Conservation (phyloP, 2,888 invertebrate species). For the Ectobius pallidus region DNA sequence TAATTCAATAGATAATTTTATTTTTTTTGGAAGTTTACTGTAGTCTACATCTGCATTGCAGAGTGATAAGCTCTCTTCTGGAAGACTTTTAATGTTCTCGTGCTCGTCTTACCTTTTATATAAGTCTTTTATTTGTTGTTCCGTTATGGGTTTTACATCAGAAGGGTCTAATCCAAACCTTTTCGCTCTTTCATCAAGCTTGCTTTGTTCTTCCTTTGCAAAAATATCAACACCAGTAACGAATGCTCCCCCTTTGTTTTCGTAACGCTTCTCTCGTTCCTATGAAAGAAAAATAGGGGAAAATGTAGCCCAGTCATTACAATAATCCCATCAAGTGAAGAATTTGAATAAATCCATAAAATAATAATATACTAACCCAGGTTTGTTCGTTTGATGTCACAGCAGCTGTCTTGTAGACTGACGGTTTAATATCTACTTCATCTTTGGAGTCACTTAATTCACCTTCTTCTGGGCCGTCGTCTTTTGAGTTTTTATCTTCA, state of each 20-base stretch:
- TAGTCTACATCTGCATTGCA: too few species aligned
- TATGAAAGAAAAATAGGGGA: background rate
- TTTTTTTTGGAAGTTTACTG: too few species aligned
- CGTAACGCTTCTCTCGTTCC: constrained; percentile 45
- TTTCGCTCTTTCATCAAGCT: constrained; percentile 62
- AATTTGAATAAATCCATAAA: too few species aligned
- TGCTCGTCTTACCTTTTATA: constrained; percentile 57
- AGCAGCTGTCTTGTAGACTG: background rate
- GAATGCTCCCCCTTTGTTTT: constrained; percentile 54
- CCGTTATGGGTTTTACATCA: constrained; percentile 54
- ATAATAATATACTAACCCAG: background rate
- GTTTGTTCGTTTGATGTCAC: background rate
- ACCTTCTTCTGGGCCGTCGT: constrained; percentile 54
- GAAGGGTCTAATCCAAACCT: constrained; percentile 61
- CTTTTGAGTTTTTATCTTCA: constrained; percentile 35
- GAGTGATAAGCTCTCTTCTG: too few species aligned
- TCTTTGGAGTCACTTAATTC: constrained; percentile 52
- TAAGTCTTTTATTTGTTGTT: constrained; percentile 55
- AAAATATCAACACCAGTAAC: constrained; percentile 59
- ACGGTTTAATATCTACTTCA: background rate
- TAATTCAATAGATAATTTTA: too few species aligned
- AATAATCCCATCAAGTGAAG: too few species aligned
- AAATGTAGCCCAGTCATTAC: too few species aligned
- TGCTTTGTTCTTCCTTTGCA: constrained; percentile 58
- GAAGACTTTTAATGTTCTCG: too few species aligned